These are phyloP conservation scores for Orycteropus afer DNA, from an alignment of 2,113 vertebrate genomes.

Conservation along the genomic window DNA sequence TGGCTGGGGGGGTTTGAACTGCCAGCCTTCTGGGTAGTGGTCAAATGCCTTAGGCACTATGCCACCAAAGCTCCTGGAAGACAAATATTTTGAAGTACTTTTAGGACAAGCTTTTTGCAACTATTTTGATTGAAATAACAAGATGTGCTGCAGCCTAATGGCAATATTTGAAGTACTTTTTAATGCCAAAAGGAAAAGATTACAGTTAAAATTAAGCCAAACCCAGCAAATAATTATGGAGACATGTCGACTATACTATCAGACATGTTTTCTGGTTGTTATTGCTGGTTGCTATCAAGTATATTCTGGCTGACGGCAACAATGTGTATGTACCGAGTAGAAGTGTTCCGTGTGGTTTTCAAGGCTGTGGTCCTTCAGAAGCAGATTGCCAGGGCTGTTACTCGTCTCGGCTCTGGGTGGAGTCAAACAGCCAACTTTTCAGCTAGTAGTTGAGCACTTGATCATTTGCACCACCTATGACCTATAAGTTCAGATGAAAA, in stretches of 20 bases:
- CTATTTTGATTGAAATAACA: constrained; percentile 21
- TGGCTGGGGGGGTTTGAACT: no score
- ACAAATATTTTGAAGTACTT: constrained; percentile 3
- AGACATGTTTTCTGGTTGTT: background rate
- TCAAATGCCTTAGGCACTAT: no score
- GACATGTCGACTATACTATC: background rate
- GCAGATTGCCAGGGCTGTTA: background rate
- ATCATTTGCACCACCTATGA: background rate
- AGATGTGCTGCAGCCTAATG: background rate
- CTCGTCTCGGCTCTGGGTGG: background rate
- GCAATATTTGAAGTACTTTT: background rate
- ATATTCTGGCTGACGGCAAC: background rate
- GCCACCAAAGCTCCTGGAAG: no score
- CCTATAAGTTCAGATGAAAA: background rate
- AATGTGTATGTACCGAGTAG: background rate
- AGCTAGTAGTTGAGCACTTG: background rate
- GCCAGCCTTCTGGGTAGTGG: no score
- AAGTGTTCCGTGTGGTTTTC: background rate
- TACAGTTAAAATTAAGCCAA: constrained; percentile 7
- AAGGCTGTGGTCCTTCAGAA: background rate
- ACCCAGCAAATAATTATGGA: constrained; percentile 12
- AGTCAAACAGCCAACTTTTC: background rate
- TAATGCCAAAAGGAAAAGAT: background rate
- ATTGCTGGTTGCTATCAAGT: background rate
- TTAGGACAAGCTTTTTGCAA: constrained; percentile 21